Conservation (phyloP, 2,113 vertebrate genomes). For the Chionodraco myersi region DNA sequence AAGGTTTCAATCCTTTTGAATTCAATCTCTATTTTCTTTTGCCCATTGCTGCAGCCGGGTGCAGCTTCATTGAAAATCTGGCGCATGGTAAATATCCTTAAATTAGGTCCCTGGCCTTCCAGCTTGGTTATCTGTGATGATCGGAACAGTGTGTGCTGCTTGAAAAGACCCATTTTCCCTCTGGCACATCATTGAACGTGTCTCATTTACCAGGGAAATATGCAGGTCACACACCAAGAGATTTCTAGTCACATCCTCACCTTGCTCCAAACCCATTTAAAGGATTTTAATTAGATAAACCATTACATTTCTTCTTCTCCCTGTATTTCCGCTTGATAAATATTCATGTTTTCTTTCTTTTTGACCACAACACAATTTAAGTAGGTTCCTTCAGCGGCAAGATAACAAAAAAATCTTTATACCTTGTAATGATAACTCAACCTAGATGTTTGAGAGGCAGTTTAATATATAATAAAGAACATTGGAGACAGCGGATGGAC, state of each 20-base stretch:
- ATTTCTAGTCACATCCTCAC: conserved; percentile 74
- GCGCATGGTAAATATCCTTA: conserved; percentile 78
- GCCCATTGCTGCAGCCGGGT: conserved; percentile 38
- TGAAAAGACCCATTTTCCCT: conserved; percentile 78
- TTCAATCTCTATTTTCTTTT: conserved; percentile 8
- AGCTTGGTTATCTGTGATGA: conserved; percentile 80
- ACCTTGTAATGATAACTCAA: conserved; percentile 62
- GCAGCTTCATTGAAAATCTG: conserved; percentile 62
- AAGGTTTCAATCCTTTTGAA: background rate
- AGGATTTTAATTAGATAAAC: conserved; percentile 76
- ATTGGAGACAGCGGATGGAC: conserved; percentile 29
- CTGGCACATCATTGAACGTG: conserved; percentile 77
- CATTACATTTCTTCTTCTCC: conserved; percentile 55
- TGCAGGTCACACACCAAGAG: conserved; percentile 77
- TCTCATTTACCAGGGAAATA: conserved; percentile 79
- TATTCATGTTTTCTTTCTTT: conserved; percentile 73
- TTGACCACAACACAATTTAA: conserved; percentile 73
- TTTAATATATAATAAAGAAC: conserved; percentile 38
- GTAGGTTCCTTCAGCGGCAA: conserved; percentile 57
- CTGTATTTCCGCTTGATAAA: conserved; percentile 67
- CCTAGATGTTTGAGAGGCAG: conserved; percentile 55
- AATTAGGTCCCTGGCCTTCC: conserved; percentile 77
- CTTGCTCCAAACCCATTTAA: conserved; percentile 70
- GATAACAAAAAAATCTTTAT: conserved; percentile 32
- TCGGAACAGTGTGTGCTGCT: conserved; percentile 78